Evolutionary conservation across 2,797 vertebrate species (phyloP), one percentile per base, ranked within the genome.

Genomic region (Ceryle rudis): DNA sequence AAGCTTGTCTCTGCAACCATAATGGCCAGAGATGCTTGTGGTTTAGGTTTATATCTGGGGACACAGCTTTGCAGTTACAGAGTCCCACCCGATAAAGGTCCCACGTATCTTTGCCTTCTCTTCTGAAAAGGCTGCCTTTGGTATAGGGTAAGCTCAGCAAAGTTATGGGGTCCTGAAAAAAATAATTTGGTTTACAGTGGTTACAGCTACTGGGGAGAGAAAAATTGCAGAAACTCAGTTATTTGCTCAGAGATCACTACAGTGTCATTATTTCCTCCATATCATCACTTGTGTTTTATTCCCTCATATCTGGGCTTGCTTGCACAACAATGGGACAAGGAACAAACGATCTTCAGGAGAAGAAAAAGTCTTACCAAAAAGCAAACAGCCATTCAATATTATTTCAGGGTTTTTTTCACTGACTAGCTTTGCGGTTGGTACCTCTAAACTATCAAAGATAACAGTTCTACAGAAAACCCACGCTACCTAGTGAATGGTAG

Each of bases 1-100:
- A 58, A 91, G 55, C 52, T 65, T 20, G 2, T 54, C 83, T 72
- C 77, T 58, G 46, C 62, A 86, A 42, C 29, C 65, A 47, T 0
- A 0, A 51, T 1, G 1, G 26, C 37, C 58, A 51, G 29, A 79
- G 35, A 81, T 15, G 29, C 13, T 60, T 20, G 1, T 0, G 1
- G 33, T 37, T 71, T 33, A 66, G 22, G 14, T 54, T 72, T 69
- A 3, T 26, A 12, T 82, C 19, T 60, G 20, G 52, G 61, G 61
- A 74, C 44, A 58, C 3, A 42, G 31, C 37, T 90, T 35, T n/a
- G 41, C 0, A 74, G 49, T 49, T 65, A 57, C 51, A 83, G 41
- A 95, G 69, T 49, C 31, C 20, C 62, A 81, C 17, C 22, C 84
- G 65, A 47, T 13, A 65, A 52, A 64, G 14, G 41, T 15, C 37